Evolutionary conservation across 2,113 vertebrate genomes (phyloP).

Genomic region (Phycodurus eques): DNA sequence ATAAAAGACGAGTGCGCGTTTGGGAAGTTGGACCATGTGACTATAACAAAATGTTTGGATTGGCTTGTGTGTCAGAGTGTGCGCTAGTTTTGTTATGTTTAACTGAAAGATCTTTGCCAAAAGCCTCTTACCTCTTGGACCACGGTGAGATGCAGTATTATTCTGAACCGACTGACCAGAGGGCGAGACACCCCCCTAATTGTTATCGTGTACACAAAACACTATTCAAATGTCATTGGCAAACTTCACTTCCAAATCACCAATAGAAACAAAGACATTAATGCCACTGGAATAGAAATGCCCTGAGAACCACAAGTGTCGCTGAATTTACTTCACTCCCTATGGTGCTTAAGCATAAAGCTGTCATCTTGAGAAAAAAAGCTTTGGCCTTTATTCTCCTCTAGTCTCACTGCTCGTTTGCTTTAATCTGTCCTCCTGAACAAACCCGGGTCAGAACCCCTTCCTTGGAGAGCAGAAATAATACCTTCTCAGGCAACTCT

Average conservation of each 20-base stretch:
- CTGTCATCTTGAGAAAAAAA: conserved; percentile 35
- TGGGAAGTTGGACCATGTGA: background rate
- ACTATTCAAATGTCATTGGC: background rate
- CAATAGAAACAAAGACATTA: background rate
- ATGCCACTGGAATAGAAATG: background rate
- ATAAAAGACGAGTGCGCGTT: background rate
- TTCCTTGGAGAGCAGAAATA: conserved; percentile 48
- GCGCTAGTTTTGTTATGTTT: background rate
- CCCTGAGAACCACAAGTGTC: conserved; percentile 7
- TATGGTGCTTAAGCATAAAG: conserved; percentile 26
- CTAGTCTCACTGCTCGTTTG: conserved; percentile 34
- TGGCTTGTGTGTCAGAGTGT: background rate
- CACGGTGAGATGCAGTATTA: background rate
- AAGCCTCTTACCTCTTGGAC: background rate
- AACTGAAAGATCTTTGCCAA: background rate
- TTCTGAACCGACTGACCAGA: background rate
- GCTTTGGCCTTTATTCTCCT: conserved; percentile 45
- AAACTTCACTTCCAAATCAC: background rate
- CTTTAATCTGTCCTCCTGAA: conserved; percentile 58
- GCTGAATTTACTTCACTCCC: conserved; percentile 34
- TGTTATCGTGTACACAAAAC: background rate
- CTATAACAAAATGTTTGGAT: background rate
- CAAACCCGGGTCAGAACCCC: conserved; percentile 44
- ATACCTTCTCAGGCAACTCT: conserved; percentile 46
- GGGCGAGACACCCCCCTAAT: background rate